Evolutionary conservation across 2,797 vertebrate genomes (phyloP).

Genomic region (Lateolabrax maculatus): DNA sequence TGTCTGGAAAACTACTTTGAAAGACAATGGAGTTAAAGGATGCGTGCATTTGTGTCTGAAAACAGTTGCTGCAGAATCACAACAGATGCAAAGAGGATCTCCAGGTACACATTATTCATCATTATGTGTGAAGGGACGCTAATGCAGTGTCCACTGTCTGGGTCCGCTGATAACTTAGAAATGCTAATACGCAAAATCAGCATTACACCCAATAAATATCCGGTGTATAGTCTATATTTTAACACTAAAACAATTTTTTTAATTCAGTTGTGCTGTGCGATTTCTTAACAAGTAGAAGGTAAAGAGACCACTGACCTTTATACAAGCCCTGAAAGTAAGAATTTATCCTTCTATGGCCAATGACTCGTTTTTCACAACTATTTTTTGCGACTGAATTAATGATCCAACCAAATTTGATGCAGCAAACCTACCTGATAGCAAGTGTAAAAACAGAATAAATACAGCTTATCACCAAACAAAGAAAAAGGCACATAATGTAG

Average conservation of each 20-base stretch:
- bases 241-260: background rate
- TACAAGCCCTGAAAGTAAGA: background rate
- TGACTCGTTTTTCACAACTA: background rate
- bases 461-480: background rate
- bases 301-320: background rate
- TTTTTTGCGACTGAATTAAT: background rate
- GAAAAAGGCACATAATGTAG: too few species aligned
- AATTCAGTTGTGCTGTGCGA: background rate
- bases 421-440: too few species aligned
- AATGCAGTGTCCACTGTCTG: constrained; percentile 5
- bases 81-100: background rate
- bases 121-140: constrained; percentile 13
- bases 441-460: background rate
- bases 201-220: background rate
- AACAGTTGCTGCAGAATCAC: background rate
- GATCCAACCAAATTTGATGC: background rate
- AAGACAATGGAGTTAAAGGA: constrained; percentile 9
- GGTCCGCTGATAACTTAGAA: background rate
- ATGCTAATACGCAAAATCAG: background rate
- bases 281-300: background rate
- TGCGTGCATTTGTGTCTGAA: background rate
- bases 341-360: background rate
- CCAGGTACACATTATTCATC: constrained; percentile 11
- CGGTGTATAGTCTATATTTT: background rate
- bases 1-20: background rate